Evolutionary conservation across 1,140 invertebrate species (phyloP).

Genomic region (Ceratitis capitata): DNA sequence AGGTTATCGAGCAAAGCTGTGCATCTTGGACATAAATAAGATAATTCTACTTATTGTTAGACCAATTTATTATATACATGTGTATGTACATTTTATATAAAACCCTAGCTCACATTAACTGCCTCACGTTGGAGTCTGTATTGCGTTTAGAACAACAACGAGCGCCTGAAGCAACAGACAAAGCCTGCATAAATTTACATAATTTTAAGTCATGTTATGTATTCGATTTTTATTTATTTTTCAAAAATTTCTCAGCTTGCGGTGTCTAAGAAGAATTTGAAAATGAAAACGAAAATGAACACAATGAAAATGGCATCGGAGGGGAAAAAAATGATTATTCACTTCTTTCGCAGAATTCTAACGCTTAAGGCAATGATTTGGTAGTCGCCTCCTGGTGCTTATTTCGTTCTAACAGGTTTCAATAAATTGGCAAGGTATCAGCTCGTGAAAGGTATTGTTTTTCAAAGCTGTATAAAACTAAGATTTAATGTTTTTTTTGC

Average conservation of each 20-base stretch:
- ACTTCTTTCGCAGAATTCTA: neutral
- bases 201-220: neutral
- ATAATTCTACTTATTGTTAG: too few relatives aligned
- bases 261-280: neutral
- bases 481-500: neutral
- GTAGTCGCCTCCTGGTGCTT: too few relatives aligned
- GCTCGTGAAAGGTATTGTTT: neutral
- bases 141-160: neutral
- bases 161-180: neutral
- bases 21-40: too few relatives aligned
- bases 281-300: neutral
- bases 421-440: neutral
- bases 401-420: neutral
- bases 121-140: neutral
- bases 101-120: neutral
- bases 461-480: neutral
- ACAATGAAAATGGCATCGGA: neutral
- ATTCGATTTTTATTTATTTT: neutral
- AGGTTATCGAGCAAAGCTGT: too few relatives aligned
- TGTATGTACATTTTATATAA: neutral
- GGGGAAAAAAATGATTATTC: too few relatives aligned
- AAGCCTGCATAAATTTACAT: neutral
- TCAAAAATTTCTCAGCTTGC: neutral
- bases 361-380: neutral
- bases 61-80: too few relatives aligned